Percentiles rank a stretch among this genome's conserved stretches.
Conservation (phyloP, 2,797 vertebrate species). For the Lepilemur ruficaudatus region DNA sequence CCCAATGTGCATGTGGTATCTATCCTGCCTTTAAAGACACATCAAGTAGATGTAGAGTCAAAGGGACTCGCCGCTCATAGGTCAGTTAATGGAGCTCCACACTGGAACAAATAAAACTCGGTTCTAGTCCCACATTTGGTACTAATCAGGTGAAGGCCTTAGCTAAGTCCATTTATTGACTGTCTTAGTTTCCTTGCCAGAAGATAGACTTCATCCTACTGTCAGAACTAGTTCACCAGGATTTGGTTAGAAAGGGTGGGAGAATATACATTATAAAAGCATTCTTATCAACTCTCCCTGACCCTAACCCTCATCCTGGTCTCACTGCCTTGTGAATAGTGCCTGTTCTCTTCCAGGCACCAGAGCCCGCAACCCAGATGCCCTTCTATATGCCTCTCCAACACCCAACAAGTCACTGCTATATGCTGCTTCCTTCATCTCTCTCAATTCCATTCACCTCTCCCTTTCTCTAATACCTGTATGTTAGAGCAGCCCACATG, state of each 20-base stretch:
- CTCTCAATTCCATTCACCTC: not conserved
- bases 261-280: not conserved
- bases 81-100: not conserved
- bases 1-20: not conserved
- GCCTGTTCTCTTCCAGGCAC: not conserved
- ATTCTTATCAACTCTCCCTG: not conserved
- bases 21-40: not conserved
- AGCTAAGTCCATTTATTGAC: not conserved
- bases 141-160: not conserved
- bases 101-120: not conserved
- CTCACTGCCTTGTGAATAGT: not conserved
- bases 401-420: not conserved
- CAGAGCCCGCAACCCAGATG: not conserved
- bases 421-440: not conserved
- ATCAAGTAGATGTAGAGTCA: not conserved
- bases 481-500: not conserved
- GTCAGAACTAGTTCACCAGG: not conserved
- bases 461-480: not conserved
- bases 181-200: not conserved
- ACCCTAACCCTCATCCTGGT: not conserved
- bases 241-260: not conserved
- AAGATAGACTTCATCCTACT: not conserved
- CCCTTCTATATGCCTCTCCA: not conserved
- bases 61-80: not conserved
- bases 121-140: not conserved